Evolutionary conservation across 2,888 invertebrate genomes (phyloP), one percentile per base, ranked within the genome.

Genomic region (Polyommatus iphigenia): DNA sequence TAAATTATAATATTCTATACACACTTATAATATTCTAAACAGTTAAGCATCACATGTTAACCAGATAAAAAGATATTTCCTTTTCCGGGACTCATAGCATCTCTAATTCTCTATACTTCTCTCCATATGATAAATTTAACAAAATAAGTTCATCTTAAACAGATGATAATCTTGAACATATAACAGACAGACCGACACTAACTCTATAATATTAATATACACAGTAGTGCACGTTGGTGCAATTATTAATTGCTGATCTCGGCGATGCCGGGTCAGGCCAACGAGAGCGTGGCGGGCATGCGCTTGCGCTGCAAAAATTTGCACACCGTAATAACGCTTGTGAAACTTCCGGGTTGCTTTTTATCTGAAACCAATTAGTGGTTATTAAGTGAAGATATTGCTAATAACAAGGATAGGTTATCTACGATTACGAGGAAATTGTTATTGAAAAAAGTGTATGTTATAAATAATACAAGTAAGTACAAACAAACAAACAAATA

Each of bases 391-490:
- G 20, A 15, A 67, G 29, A 15, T 32, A 67, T 67, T 29, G 20
- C 29, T 32, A 15, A 89, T 89, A 88, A 54, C 84, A 86, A 86
- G 87, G 90, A 91, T 91, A 91, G 88, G 87, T 90, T 86, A 59
- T 20, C 93, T 91, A 91, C 46, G 91, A 87, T 3, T 24, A 29
- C 18, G 54, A 46, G 46, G 13, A 46, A 46, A 10, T 46, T 13
- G 54, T 29, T 67, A 29, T 67, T 29, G 1, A 8, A 67, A 67
- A 29, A 36, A 36, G 0, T 7, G 36, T 36, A 36, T 36, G 32
- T 32, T 32, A 3, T 32, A 32, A 32, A 3, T 3, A 3, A 3
- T 32, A 32, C 32, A 1, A 24, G 24, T 24, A 24, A 24, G 1
- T 24, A 1, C 24, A 24, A 24, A 24, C 24, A 24, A 24, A 24